A percentile compares a stretch with the other conserved stretches of the same genome.
Conservation (phyloP, 2,888 invertebrate species). For the Teinopalpus imperialis region DNA sequence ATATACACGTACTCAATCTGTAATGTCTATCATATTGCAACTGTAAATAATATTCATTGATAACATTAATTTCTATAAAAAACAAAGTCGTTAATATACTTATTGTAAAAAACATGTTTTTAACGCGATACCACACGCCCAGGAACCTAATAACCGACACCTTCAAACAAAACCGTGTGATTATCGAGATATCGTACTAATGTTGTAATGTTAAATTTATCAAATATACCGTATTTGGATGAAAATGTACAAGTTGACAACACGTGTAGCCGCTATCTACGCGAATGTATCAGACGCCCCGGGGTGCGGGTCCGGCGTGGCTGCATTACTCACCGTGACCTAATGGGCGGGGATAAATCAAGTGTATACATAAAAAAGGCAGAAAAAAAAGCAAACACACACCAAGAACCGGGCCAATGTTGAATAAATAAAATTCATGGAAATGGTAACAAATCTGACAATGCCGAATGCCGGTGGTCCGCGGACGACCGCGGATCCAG, state of each 20-base stretch:
- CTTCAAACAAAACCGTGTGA: slow-evolving; percentile 61
- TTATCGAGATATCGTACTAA: slow-evolving; percentile 72
- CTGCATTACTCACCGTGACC: slow-evolving; percentile 76
- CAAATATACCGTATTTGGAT: slow-evolving; percentile 74
- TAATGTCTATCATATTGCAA: too few relatives aligned
- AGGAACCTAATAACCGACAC: slow-evolving; percentile 59
- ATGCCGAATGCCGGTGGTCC: slow-evolving; percentile 64
- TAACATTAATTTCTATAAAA: too few relatives aligned
- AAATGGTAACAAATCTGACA: slow-evolving; percentile 76
- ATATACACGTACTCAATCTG: too few relatives aligned
- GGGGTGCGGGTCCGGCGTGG: slow-evolving; percentile 58
- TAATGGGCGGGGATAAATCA: slow-evolving; percentile 79
- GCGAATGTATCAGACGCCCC: slow-evolving; percentile 72
- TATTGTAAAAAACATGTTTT: too few relatives aligned
- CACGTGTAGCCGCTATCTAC: slow-evolving; percentile 76
- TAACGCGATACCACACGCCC: slow-evolving; percentile 3
- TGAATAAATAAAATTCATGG: slow-evolving; percentile 79
- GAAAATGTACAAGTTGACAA: slow-evolving; percentile 81
- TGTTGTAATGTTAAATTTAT: slow-evolving; percentile 73
- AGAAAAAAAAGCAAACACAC: slow-evolving; percentile 32
- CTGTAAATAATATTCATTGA: too few relatives aligned
- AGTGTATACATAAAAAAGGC: slow-evolving; percentile 58
- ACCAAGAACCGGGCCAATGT: slow-evolving; percentile 66
- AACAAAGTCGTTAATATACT: too few relatives aligned
- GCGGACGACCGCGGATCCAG: slow-evolving; percentile 32